Conservation (phyloP, 2,888 invertebrate genomes). For the Eupithecia dodoneata region DNA sequence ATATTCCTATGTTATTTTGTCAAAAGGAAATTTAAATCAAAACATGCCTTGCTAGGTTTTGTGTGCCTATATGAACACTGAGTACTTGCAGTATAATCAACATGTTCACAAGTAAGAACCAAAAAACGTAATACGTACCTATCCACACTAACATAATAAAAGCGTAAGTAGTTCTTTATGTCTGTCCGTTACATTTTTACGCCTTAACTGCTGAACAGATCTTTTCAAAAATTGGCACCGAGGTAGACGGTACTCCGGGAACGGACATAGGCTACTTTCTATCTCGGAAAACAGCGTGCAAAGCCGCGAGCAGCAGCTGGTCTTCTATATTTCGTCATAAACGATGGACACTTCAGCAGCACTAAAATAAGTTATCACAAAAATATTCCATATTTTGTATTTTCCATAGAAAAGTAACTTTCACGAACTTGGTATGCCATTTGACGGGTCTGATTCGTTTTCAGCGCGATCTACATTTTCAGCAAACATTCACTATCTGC, state of each 20-base stretch:
- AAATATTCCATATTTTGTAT: not conserved
- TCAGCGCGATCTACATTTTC: slow-evolving; percentile 26
- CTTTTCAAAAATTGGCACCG: no score
- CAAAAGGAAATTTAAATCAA: not conserved
- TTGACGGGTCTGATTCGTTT: slow-evolving; percentile 21
- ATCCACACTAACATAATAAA: no score
- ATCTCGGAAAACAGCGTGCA: no score
- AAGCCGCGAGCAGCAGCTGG: no score
- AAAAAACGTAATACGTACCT: not conserved
- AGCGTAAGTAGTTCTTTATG: no score
- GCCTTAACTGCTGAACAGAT: no score
- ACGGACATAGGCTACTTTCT: no score
- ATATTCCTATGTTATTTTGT: not conserved
- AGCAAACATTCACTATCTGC: slow-evolving; percentile 21
- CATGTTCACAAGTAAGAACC: slow-evolving; percentile 8
- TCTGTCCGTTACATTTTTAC: no score
- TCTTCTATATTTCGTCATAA: not conserved
- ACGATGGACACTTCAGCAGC: not conserved
- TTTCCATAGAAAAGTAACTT: not conserved
- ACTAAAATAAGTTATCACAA: not conserved
- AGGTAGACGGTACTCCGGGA: no score
- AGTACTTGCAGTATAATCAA: not conserved
- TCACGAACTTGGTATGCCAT: slow-evolving; percentile 17
- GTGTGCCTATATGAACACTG: not conserved
- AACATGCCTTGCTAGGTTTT: not conserved